These are phyloP conservation scores for Lethocerus indicus DNA, from an alignment of 1,140 invertebrate species.

Conservation along the genomic window DNA sequence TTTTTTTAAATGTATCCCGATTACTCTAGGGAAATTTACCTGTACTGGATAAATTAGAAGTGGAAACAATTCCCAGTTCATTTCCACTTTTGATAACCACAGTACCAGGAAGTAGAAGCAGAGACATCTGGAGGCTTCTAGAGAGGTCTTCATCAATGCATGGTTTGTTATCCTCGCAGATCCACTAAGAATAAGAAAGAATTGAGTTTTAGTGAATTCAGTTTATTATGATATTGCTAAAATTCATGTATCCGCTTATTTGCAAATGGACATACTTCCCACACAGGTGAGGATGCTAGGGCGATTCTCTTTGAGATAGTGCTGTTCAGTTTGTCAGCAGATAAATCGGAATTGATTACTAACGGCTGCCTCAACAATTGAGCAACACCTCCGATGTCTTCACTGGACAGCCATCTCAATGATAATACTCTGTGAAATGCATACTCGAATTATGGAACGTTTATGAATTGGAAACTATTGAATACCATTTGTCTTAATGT, in stretches of 20 bases:
- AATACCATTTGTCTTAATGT: too few species aligned
- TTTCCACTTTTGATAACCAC: neutral
- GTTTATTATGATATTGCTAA: neutral
- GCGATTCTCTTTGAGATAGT: neutral
- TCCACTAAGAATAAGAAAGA: neutral
- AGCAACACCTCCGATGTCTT: neutral
- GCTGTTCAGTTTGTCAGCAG: neutral
- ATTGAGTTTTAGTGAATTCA: neutral
- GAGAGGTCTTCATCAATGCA: constrained; percentile 1
- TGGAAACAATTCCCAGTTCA: neutral
- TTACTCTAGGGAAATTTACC: neutral
- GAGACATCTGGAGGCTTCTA: neutral
- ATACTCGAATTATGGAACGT: neutral
- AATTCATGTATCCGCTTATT: neutral
- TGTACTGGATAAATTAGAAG: neutral
- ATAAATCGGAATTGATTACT: neutral
- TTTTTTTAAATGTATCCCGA: neutral
- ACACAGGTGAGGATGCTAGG: too few species aligned
- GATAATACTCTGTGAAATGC: neutral
- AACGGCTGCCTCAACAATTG: neutral
- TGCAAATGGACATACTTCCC: neutral
- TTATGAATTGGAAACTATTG: too few species aligned
- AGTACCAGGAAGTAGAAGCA: neutral
- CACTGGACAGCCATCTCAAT: neutral
- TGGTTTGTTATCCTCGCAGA: neutral